Evolutionary conservation across 1,140 invertebrate species (phyloP).

Genomic region (Muscidifurax raptorellus): DNA sequence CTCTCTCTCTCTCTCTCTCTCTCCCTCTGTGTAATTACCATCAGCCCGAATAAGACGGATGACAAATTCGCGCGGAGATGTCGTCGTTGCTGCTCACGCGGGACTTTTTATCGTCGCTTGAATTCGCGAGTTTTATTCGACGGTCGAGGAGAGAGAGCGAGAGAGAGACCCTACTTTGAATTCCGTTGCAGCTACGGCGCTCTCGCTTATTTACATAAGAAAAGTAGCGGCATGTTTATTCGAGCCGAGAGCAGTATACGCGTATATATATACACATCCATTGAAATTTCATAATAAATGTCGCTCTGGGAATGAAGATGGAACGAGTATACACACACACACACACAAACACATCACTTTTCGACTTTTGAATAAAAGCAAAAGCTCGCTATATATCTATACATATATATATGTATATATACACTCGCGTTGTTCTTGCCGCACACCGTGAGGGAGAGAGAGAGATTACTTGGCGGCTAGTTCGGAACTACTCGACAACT

Average conservation of each 20-base stretch:
- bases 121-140: conserved; percentile 1
- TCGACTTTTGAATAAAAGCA: not conserved
- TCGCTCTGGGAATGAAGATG: not conserved
- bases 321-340: not conserved
- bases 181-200: not conserved
- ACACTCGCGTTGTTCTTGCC: not conserved
- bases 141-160: not conserved
- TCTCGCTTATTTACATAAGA: not conserved
- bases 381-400: not conserved
- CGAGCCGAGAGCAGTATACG: not conserved
- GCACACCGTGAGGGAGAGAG: too few relatives aligned
- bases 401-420: too few relatives aligned
- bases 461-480: not conserved
- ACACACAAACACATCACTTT: not conserved
- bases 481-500: not conserved
- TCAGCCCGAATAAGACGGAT: not conserved
- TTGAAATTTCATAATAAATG: not conserved
- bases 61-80: not conserved
- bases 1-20: too few relatives aligned
- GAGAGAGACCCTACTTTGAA: not conserved
- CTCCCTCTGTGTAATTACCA: too few relatives aligned
- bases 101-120: not conserved
- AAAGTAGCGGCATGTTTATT: conserved; percentile 1
- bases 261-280: not conserved
- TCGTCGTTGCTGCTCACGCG: too few relatives aligned